These are phyloP conservation scores for Cyprinodon brontotheroides DNA, from an alignment of 2,113 vertebrate genomes.

Conservation along the genomic window DNA sequence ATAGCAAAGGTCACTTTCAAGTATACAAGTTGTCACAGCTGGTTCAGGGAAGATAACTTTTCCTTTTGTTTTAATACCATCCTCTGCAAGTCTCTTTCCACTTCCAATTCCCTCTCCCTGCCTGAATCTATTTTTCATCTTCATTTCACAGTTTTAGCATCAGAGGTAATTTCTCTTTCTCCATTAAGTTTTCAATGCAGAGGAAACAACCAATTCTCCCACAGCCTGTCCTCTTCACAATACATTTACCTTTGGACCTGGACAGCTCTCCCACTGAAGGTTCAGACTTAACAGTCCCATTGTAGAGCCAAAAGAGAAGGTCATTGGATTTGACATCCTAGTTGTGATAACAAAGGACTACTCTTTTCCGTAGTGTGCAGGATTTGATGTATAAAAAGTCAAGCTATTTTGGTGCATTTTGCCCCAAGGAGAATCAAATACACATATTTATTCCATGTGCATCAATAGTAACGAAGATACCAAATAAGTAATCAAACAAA, in stretches of 20 bases:
- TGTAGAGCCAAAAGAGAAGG: slow-evolving; percentile 13
- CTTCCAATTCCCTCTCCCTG: slow-evolving; percentile 38
- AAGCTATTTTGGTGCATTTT: slow-evolving; percentile 1
- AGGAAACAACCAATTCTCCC: slow-evolving; percentile 55
- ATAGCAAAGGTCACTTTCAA: not conserved
- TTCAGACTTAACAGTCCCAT: slow-evolving; percentile 43
- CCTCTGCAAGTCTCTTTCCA: slow-evolving; percentile 25
- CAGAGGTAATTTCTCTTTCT: slow-evolving; percentile 52
- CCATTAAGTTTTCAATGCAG: slow-evolving; percentile 65
- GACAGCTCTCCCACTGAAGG: slow-evolving; percentile 44
- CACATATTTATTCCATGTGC: slow-evolving; percentile 7
- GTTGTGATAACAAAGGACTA: slow-evolving; percentile 43
- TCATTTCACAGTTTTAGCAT: slow-evolving; percentile 40
- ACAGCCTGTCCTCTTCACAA: slow-evolving; percentile 44
- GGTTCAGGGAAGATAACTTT: slow-evolving; percentile 12
- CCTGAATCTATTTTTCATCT: slow-evolving; percentile 50
- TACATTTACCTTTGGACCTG: slow-evolving; percentile 43
- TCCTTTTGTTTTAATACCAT: slow-evolving; percentile 19
- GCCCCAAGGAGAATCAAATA: not conserved
- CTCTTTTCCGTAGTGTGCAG: slow-evolving; percentile 8
- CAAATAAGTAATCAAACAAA: slow-evolving; percentile 45
- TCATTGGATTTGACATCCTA: slow-evolving; percentile 46
- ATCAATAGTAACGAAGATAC: slow-evolving; percentile 15
- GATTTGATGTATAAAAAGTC: slow-evolving; percentile 20
- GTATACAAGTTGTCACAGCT: slow-evolving; percentile 11